Evolutionary conservation across 2,113 vertebrate species (phyloP), one percentile per base, ranked within the genome.

Genomic region (Alosa alosa): DNA sequence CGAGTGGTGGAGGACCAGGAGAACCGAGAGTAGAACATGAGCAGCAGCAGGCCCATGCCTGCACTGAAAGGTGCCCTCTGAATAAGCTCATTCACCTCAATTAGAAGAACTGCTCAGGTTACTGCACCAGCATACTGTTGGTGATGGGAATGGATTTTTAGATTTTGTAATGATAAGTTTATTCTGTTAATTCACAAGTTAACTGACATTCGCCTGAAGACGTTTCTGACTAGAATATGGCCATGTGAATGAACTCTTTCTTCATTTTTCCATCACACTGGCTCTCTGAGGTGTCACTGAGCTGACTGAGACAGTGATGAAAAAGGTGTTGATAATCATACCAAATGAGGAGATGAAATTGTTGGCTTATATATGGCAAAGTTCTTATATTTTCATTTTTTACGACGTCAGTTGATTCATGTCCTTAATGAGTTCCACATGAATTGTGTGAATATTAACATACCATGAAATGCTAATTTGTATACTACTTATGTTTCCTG

Each of bases 1-100:
- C 94, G 95, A 86, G 84, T 95, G 6, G 95, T 99, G 64, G 95
- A 96, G 89, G 95, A 96, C 82, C 92, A 97, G 90, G 97, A 99
- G 72, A 78, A 39, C 10, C 39, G 92, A 52, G 82, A 78, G 2
- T 39, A 78, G 31, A 36, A n/a, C 60, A n/a, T 17, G 4, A 11
- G 64, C 36, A 39, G 64, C 72, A 17, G 55, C 55, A 60, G 55
- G 55, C 18, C 55, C 0, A 0, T 18, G 6, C 55, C 55, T 60
- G 55, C 55, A 17, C 31, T 15, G 31, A 31, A 3, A 78, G 31
- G 31, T 39, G 72, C 72, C 36, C 72, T 78, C 10, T 60, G 3
- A 60, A 60, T 22, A 7, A 22, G 20, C 55, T 55, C 52, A 2
- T 55, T 55, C 18, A 4, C 52, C 17, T 20, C 18, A 60, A 6